Conservation (phyloP, 2,113 vertebrate species). For the Gobiocypris rarus region DNA sequence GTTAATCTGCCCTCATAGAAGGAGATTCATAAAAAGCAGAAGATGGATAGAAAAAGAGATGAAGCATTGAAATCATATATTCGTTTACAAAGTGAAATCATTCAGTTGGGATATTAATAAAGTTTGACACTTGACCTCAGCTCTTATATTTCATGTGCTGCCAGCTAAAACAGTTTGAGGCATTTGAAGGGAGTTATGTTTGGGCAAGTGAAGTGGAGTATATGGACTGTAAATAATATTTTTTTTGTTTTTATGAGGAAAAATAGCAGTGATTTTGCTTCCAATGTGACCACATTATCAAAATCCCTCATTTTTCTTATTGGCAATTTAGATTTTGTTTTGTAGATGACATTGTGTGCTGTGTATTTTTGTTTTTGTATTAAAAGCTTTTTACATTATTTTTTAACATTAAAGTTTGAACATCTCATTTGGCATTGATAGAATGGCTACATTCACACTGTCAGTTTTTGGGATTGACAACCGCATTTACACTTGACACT, state of each 20-base stretch:
- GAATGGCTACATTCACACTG: not conserved
- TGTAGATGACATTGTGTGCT: not conserved
- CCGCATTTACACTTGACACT: too few species aligned
- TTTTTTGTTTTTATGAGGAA: not conserved
- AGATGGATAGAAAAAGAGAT: not conserved
- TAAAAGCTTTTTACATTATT: too few species aligned
- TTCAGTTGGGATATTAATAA: slow-evolving; percentile 72
- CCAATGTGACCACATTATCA: not conserved
- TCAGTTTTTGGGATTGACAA: too few species aligned
- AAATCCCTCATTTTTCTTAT: not conserved
- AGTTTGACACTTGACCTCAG: slow-evolving; percentile 63
- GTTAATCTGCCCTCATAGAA: not conserved
- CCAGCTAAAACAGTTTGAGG: slow-evolving; percentile 41
- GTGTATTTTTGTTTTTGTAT: too few species aligned
- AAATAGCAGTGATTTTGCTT: not conserved
- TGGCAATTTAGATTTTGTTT: not conserved
- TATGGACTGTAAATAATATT: not conserved
- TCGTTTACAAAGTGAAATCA: slow-evolving; percentile 66
- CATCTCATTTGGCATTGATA: not conserved
- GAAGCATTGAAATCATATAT: slow-evolving; percentile 51
- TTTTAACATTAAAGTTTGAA: too few species aligned
- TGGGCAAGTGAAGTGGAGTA: not conserved
- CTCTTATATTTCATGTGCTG: slow-evolving; percentile 34
- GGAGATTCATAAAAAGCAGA: not conserved
- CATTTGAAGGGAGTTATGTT: not conserved